phyloP scores from a whole-genome alignment of 2,797 vertebrate species.

The Poecilia velifera region DNA sequence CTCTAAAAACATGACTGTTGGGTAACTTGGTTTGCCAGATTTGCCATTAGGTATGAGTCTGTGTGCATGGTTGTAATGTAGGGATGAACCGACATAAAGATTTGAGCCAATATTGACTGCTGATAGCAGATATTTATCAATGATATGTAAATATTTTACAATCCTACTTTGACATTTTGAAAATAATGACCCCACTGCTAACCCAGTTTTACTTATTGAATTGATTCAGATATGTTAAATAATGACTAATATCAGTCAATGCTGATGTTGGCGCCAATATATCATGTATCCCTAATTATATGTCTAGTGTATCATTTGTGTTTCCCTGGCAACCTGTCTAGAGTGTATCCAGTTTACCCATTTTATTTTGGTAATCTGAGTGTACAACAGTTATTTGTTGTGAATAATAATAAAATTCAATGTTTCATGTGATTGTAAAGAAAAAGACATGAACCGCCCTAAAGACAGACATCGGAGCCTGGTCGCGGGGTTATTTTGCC shows the following conservation, averaged over 20 bases:
- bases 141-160: too few species aligned
- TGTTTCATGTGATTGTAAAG: neutral
- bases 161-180: too few species aligned
- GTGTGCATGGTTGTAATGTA: neutral
- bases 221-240: too few species aligned
- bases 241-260: too few species aligned
- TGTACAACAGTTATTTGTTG: neutral
- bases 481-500: constrained; percentile 42
- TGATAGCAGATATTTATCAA: too few species aligned
- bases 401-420: neutral
- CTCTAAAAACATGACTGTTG: neutral
- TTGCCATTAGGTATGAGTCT: neutral
- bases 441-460: neutral
- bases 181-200: too few species aligned
- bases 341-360: neutral
- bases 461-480: constrained; percentile 2
- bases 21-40: neutral
- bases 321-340: neutral
- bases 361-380: neutral
- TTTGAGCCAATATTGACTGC: too few species aligned
- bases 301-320: neutral
- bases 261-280: too few species aligned
- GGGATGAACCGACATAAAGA: too few species aligned
- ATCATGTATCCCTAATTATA: neutral
- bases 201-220: too few species aligned